These are phyloP conservation scores for Tupaia chinensis DNA, from an alignment of 2,113 vertebrate species.

Conservation along the genomic window DNA sequence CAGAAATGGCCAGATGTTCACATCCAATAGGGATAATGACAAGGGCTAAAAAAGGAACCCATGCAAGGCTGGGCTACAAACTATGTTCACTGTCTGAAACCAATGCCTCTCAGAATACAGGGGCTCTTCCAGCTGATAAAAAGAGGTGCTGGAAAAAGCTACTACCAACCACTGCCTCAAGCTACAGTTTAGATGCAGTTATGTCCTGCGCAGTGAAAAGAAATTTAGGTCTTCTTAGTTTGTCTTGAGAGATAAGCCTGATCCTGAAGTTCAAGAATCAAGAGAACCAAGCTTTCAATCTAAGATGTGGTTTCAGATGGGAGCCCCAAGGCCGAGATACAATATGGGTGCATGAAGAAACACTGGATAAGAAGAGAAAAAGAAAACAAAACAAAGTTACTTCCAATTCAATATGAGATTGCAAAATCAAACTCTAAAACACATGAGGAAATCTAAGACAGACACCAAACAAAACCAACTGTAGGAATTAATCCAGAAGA, in stretches of 20 bases:
- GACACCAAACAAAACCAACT: background rate
- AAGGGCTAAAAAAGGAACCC: background rate
- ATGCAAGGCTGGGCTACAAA: background rate
- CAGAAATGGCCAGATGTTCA: background rate
- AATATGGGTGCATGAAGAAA: background rate
- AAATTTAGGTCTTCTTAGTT: background rate
- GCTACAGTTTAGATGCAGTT: background rate
- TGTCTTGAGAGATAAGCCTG: background rate
- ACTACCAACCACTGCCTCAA: background rate
- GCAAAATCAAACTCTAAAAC: slow-evolving; percentile 43
- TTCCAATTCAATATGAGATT: background rate
- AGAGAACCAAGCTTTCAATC: background rate
- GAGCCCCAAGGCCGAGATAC: background rate
- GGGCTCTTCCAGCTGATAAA: background rate
- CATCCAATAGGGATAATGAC: background rate
- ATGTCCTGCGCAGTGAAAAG: background rate
- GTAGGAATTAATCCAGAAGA: background rate
- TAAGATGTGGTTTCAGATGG: slow-evolving; percentile 27
- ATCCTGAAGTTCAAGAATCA: slow-evolving; percentile 6
- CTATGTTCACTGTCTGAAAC: background rate
- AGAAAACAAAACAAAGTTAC: slow-evolving; percentile 16
- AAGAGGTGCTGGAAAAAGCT: background rate
- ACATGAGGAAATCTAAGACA: background rate
- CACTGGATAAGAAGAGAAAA: background rate
- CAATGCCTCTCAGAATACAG: background rate